A percentile compares a stretch with the other conserved stretches of the same genome.
phyloP scores from a whole-genome alignment of 1,140 invertebrate genomes.

The Oscheius sp. region DNA sequence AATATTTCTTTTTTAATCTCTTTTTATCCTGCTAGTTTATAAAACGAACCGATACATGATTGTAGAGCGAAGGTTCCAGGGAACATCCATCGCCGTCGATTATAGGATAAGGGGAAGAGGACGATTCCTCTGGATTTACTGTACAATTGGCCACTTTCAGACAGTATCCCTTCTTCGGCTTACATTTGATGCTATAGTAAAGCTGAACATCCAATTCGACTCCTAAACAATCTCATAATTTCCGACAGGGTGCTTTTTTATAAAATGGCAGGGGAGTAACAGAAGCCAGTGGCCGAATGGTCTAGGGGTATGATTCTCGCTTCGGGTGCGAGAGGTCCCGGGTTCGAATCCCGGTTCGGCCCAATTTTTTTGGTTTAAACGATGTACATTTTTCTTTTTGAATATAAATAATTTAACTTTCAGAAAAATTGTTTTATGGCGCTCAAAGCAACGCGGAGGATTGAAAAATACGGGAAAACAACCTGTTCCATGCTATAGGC shows the following conservation, averaged over 20 bases:
- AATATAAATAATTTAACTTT: too few relatives aligned
- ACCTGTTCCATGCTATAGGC: too few relatives aligned
- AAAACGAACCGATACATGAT: constrained; percentile 25
- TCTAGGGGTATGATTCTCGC: constrained; percentile 67
- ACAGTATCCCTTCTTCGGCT: constrained; percentile 33
- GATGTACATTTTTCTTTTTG: too few relatives aligned
- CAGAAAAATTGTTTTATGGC: too few relatives aligned
- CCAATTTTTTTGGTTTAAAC: constrained; percentile 22
- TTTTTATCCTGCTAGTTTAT: neutral
- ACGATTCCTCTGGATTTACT: constrained; percentile 25
- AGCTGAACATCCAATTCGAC: constrained; percentile 28
- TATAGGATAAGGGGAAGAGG: constrained; percentile 22
- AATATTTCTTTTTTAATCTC: neutral
- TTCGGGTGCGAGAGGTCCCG: constrained; percentile 66
- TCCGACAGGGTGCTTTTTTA: too few relatives aligned
- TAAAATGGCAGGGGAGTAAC: too few relatives aligned
- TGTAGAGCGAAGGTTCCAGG: constrained; percentile 29
- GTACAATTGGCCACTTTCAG: constrained; percentile 39
- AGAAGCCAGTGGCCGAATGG: constrained; percentile 51
- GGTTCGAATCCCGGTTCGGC: constrained; percentile 60
- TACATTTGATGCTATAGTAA: constrained; percentile 42
- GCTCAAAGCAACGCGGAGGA: too few relatives aligned
- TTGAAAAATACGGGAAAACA: too few relatives aligned
- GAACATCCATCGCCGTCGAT: constrained; percentile 38
- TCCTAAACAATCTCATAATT: constrained; percentile 24